These are phyloP conservation scores for Phaethon lepturus DNA, from an alignment of 2,113 vertebrate species.

Conservation along the genomic window DNA sequence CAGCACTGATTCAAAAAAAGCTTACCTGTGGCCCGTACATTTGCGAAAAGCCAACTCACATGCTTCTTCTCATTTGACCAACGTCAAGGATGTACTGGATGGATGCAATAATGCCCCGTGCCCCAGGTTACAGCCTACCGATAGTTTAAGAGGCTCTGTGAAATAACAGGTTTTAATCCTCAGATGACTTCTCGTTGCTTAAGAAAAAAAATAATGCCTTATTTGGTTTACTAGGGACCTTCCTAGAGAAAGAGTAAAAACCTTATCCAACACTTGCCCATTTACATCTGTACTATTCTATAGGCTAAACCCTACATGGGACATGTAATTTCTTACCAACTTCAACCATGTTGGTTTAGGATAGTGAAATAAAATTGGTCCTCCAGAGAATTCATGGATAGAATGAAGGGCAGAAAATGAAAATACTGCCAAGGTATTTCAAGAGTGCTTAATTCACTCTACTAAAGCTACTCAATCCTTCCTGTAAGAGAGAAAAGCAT, in stretches of 20 bases:
- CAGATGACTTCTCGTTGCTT: background rate
- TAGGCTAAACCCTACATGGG: background rate
- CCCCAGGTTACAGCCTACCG: background rate
- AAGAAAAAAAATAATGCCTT: background rate
- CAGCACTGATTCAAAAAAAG: background rate
- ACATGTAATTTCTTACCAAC: background rate
- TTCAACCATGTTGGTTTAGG: background rate
- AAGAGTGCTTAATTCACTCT: background rate
- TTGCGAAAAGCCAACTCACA: background rate
- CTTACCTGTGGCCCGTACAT: fast-evolving
- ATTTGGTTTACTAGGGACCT: background rate
- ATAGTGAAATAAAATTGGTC: background rate
- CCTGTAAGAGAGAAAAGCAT: background rate
- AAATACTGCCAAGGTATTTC: background rate
- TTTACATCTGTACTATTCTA: background rate
- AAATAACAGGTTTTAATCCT: background rate
- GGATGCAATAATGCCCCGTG: background rate
- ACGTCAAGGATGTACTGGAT: background rate
- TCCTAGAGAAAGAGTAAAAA: background rate
- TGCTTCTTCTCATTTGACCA: background rate
- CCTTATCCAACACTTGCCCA: background rate
- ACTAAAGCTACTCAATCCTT: background rate
- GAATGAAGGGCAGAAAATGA: background rate
- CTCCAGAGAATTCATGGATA: background rate
- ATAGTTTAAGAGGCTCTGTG: background rate